phyloP scores from a whole-genome alignment of 2,797 vertebrate genomes.

The Gephyroberyx darwinii region DNA sequence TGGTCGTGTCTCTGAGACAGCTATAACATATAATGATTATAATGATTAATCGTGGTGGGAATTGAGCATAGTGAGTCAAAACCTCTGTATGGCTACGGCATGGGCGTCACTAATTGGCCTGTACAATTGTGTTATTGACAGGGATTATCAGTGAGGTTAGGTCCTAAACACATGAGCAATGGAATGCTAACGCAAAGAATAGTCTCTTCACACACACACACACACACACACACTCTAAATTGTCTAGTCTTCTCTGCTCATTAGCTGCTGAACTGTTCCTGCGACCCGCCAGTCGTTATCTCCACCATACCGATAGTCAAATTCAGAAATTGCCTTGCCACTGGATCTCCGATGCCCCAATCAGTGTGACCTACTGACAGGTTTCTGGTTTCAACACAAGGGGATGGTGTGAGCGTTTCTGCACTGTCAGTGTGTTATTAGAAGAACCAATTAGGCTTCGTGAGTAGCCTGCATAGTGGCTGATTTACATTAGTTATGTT shows the following conservation, averaged over 20 bases:
- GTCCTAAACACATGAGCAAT: too few relatives aligned
- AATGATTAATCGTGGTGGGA: slow-evolving; percentile 19
- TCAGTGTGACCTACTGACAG: slow-evolving; percentile 64
- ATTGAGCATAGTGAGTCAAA: too few relatives aligned
- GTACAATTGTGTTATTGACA: too few relatives aligned
- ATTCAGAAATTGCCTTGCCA: slow-evolving; percentile 56
- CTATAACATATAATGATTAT: not conserved
- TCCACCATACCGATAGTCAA: slow-evolving; percentile 37
- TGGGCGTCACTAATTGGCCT: too few relatives aligned
- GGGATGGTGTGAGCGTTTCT: slow-evolving; percentile 37
- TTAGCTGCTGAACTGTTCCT: slow-evolving; percentile 61
- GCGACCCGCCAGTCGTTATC: slow-evolving; percentile 70
- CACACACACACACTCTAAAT: slow-evolving; percentile 15
- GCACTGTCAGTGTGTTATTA: slow-evolving; percentile 53
- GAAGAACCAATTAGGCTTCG: slow-evolving; percentile 67
- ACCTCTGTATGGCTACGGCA: too few relatives aligned
- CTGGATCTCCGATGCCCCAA: slow-evolving; percentile 55
- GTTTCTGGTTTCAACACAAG: slow-evolving; percentile 23
- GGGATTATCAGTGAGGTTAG: too few relatives aligned
- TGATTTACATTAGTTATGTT: not conserved
- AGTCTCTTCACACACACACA: slow-evolving; percentile 25
- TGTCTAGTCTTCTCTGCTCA: slow-evolving; percentile 56
- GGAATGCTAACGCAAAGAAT: too few relatives aligned
- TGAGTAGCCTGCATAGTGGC: slow-evolving; percentile 33
- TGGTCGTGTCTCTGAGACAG: not conserved